Percentiles rank a stretch among this genome's conserved stretches.
Evolutionary conservation across 2,113 vertebrate genomes (phyloP).

Genomic region (Sylvilagus bachmani): DNA sequence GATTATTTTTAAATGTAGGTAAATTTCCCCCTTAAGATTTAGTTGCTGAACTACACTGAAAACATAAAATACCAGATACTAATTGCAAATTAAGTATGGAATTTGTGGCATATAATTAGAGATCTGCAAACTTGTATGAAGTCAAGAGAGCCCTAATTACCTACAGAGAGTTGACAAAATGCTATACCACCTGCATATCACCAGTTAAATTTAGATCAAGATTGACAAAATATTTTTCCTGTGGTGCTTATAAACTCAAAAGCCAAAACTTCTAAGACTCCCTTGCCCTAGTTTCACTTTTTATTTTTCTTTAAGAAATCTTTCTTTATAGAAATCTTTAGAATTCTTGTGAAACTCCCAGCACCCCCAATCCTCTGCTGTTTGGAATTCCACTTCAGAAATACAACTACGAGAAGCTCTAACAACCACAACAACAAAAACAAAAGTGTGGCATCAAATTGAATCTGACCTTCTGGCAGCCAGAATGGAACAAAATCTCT

Average conservation of each 20-base stretch:
- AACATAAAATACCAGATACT: conserved; percentile 69
- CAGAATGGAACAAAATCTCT: conserved; percentile 75
- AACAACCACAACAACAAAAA: conserved; percentile 71
- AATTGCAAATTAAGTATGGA: conserved; percentile 74
- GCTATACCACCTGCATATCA: conserved; percentile 31
- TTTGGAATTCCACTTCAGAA: conserved; percentile 66
- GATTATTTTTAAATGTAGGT: conserved; percentile 27
- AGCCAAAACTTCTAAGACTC: conserved; percentile 42
- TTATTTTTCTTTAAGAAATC: conserved; percentile 55
- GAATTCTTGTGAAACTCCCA: conserved; percentile 54
- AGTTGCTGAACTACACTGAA: background rate
- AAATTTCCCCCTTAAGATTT: conserved; percentile 65
- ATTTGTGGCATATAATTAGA: conserved; percentile 80
- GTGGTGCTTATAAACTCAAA: conserved; percentile 70
- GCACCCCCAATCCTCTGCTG: background rate
- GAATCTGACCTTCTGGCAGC: conserved; percentile 74
- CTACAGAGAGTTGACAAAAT: conserved; percentile 71
- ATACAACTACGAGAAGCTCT: background rate
- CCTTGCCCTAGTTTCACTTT: conserved; percentile 62
- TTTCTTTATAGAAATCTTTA: conserved; percentile 70
- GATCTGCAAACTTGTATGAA: conserved; percentile 66
- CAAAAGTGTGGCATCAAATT: conserved; percentile 67
- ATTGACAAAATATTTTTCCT: conserved; percentile 73
- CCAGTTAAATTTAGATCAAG: conserved; percentile 75
- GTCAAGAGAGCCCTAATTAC: conserved; percentile 55